Evolutionary conservation across 2,888 invertebrate species (phyloP).

Genomic region (Mythimna ferrago): DNA sequence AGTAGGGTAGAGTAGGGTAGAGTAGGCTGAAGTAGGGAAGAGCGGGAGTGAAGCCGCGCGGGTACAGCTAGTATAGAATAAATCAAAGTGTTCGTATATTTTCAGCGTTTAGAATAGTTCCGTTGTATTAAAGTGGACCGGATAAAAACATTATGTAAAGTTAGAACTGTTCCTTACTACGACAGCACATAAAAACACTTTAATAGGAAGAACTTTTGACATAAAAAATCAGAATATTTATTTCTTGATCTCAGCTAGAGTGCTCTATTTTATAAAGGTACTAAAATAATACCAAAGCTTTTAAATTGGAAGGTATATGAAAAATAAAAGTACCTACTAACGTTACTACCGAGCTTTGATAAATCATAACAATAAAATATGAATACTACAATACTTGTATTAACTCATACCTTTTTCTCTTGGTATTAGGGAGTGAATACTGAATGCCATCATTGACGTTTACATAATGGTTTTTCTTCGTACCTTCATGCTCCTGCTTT

Average conservation of each 20-base stretch:
- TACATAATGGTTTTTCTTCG: no score
- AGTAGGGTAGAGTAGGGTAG: no score
- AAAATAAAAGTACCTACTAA: no score
- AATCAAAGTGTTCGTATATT: neutral
- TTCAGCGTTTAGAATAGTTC: neutral
- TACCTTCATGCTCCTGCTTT: no score
- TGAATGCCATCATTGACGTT: no score
- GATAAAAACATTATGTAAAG: slow-evolving; percentile 40
- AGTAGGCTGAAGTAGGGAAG: no score
- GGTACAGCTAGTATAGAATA: no score
- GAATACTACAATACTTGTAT: neutral
- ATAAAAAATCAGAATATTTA: slow-evolving; percentile 62
- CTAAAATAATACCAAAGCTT: neutral
- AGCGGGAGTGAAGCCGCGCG: no score
- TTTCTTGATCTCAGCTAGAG: slow-evolving; percentile 26
- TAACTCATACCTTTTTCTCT: no score
- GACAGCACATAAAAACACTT: slow-evolving; percentile 55
- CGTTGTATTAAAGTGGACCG: slow-evolving; percentile 10
- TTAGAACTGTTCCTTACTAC: slow-evolving; percentile 20
- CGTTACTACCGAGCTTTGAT: no score
- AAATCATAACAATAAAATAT: neutral
- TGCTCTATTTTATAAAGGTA: slow-evolving; percentile 16
- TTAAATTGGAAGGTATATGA: neutral
- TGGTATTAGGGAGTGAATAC: no score
- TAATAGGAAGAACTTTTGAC: slow-evolving; percentile 55